phyloP scores from a whole-genome alignment of 2,113 vertebrate species.

The Charadrius vociferus region DNA sequence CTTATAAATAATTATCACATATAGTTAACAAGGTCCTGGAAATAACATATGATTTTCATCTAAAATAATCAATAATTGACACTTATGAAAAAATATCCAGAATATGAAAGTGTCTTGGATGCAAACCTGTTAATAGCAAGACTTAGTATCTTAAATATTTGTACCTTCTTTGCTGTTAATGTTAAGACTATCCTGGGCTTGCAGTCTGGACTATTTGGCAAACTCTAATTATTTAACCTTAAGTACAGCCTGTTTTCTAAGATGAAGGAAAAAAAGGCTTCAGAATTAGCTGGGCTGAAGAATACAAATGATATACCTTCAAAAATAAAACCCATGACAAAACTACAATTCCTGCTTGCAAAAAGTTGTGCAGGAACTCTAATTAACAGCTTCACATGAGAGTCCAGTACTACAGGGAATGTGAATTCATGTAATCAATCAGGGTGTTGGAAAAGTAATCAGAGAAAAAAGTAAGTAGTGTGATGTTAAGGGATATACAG shows the following conservation, averaged over 20 bases:
- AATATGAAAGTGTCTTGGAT: background rate
- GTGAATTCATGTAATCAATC: background rate
- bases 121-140: constrained; percentile 10
- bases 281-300: background rate
- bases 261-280: background rate
- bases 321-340: background rate
- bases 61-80: constrained; percentile 47
- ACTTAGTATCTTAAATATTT: constrained; percentile 34
- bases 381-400: constrained; percentile 13
- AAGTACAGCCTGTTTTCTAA: background rate
- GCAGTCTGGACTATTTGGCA: background rate
- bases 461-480: background rate
- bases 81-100: background rate
- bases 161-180: background rate
- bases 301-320: background rate
- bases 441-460: background rate
- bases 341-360: background rate
- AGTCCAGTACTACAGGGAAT: background rate
- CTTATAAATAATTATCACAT: constrained; percentile 45
- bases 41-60: constrained; percentile 43
- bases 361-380: background rate
- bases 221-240: constrained; percentile 6
- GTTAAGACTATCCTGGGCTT: background rate
- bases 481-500: background rate
- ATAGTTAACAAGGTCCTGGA: constrained; percentile 24